Percentiles rank a stretch among this genome's conserved stretches.
Conservation (phyloP, 2,113 vertebrate species). For the Tor tambroides region DNA sequence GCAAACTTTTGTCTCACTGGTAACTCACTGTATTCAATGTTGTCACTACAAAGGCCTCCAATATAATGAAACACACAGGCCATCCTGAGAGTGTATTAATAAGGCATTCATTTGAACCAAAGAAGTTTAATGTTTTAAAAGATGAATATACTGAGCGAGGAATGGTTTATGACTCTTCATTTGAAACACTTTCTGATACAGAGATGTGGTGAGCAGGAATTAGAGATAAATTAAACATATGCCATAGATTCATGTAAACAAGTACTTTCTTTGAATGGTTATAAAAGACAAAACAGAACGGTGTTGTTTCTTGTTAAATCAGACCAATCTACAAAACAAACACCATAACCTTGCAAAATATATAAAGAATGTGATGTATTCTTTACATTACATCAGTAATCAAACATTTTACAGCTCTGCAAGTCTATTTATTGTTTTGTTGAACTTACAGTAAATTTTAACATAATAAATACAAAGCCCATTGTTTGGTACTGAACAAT, state of each 20-base stretch:
- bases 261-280: constrained; percentile 1
- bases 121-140: constrained; percentile 5
- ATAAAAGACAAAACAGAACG: background rate
- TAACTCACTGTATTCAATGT: background rate
- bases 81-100: background rate
- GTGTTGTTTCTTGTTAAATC: background rate
- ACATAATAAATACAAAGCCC: background rate
- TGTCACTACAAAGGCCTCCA: background rate
- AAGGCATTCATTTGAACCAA: constrained; percentile 1
- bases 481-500: background rate
- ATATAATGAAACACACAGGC: background rate
- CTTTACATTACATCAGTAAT: background rate
- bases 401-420: background rate
- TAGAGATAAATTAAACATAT: background rate
- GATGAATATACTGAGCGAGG: background rate
- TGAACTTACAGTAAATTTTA: background rate
- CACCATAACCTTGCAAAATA: background rate
- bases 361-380: background rate
- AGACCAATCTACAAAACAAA: background rate
- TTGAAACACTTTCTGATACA: background rate
- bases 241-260: background rate
- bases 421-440: constrained; percentile 16
- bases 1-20: background rate
- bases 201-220: background rate
- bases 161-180: background rate